Percentiles rank a stretch among this genome's conserved stretches.
phyloP scores from a whole-genome alignment of 1,140 invertebrate genomes.

The Cydia amplana region DNA sequence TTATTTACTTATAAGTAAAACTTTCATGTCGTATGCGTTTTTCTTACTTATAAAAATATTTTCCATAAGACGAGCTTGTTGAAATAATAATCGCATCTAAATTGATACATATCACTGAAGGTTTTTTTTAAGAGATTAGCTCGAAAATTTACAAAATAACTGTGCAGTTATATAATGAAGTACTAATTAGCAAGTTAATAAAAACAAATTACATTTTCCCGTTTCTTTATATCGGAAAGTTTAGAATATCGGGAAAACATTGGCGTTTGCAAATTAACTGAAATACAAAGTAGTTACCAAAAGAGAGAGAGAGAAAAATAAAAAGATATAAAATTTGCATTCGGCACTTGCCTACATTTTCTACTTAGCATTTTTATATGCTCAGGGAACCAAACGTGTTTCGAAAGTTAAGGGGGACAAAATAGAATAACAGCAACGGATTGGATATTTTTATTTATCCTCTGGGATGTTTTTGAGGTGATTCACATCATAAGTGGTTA shows the following conservation, averaged over 20 bases:
- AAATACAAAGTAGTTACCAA: neutral
- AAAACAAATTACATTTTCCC: conserved; percentile 3
- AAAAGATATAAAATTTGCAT: conserved; percentile 46
- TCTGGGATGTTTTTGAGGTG: neutral
- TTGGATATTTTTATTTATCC: conserved; percentile 19
- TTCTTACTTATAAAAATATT: no score
- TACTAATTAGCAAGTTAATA: neutral
- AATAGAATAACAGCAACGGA: conserved; percentile 38
- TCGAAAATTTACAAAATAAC: no score
- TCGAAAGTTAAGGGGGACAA: conserved; percentile 48
- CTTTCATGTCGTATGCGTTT: no score
- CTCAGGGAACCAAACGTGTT: conserved; percentile 48
- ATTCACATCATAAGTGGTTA: neutral
- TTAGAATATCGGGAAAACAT: neutral
- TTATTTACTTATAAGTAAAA: no score
- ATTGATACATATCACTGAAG: no score
- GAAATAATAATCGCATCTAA: no score
- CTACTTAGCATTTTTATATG: conserved; percentile 52
- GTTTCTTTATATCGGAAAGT: neutral
- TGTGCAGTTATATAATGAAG: neutral
- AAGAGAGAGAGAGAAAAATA: conserved; percentile 30
- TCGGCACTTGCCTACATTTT: conserved; percentile 42
- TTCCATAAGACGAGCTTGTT: no score
- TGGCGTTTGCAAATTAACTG: neutral
- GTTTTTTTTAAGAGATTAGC: neutral